These are phyloP conservation scores for Salarias fasciatus DNA, from an alignment of 2,797 vertebrate species.

Conservation along the genomic window DNA sequence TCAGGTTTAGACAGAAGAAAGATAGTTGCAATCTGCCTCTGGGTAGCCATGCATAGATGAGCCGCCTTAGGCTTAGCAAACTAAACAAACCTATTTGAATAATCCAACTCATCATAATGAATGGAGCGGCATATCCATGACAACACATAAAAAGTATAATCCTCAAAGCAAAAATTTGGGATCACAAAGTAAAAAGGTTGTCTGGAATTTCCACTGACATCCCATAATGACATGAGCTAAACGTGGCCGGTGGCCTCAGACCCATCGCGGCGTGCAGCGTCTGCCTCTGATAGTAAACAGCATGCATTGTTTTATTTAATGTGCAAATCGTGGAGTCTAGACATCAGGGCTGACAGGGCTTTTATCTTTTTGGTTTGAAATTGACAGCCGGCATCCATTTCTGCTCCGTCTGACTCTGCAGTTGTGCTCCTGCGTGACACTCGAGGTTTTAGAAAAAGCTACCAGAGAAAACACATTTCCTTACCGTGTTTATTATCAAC, in stretches of 20 bases:
- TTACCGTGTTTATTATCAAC: too few relatives aligned
- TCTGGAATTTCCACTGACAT: slow-evolving; percentile 21
- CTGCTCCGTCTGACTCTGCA: neutral
- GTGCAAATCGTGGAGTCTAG: neutral
- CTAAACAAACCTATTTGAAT: slow-evolving; percentile 73
- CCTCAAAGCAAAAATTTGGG: slow-evolving; percentile 23
- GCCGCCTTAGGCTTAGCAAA: slow-evolving; percentile 59
- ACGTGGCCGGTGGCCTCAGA: neutral
- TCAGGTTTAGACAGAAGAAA: slow-evolving; percentile 54
- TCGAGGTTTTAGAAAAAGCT: too few relatives aligned
- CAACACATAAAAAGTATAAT: slow-evolving; percentile 41
- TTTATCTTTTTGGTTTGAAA: too few relatives aligned
- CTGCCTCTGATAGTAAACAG: neutral
- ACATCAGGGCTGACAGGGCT: too few relatives aligned
- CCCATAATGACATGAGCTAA: slow-evolving; percentile 9
- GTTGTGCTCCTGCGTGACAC: too few relatives aligned
- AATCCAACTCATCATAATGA: slow-evolving; percentile 68
- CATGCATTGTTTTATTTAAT: slow-evolving; percentile 4
- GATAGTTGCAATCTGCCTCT: slow-evolving; percentile 59
- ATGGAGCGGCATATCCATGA: slow-evolving; percentile 52
- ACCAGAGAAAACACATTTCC: too few relatives aligned
- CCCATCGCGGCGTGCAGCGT: neutral
- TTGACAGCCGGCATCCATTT: neutral
- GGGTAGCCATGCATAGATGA: slow-evolving; percentile 66
- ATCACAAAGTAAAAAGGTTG: slow-evolving; percentile 13